Conservation (phyloP, 2,888 invertebrate genomes). For the Invenusta paracnida region DNA sequence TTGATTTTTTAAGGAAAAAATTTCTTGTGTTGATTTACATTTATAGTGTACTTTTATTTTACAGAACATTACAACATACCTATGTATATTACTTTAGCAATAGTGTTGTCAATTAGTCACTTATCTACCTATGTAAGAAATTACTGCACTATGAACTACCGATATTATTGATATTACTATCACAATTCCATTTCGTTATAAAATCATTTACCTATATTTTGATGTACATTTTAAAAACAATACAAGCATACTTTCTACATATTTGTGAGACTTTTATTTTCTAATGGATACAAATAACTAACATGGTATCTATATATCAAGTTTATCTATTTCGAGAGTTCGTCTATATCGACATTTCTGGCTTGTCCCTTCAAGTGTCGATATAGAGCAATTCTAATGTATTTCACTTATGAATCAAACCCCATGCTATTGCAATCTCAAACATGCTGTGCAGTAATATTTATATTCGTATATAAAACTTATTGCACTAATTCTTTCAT, state of each 20-base stretch:
- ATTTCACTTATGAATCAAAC: no score
- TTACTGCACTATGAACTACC: not conserved
- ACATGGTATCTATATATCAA: not conserved
- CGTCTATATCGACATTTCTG: not conserved
- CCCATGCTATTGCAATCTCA: no score
- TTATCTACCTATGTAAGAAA: conserved; percentile 1
- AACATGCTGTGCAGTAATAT: no score
- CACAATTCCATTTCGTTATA: conserved; percentile 25
- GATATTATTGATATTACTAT: conserved; percentile 2
- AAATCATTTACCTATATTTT: conserved; percentile 20
- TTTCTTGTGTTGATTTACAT: not conserved
- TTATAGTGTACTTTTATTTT: not conserved
- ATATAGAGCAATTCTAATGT: not conserved
- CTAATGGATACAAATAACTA: not conserved
- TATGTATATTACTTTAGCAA: conserved; percentile 10
- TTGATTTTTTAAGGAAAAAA: not conserved
- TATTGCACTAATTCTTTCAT: no score
- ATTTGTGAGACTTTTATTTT: not conserved
- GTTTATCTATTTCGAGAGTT: not conserved
- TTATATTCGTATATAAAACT: no score
- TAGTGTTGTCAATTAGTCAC: conserved; percentile 25
- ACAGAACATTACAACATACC: not conserved
- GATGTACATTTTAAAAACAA: not conserved
- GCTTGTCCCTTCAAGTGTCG: not conserved
- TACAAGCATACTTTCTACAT: not conserved